phyloP scores from a whole-genome alignment of 1,140 invertebrate species.

The Oryzaephilus surinamensis region DNA sequence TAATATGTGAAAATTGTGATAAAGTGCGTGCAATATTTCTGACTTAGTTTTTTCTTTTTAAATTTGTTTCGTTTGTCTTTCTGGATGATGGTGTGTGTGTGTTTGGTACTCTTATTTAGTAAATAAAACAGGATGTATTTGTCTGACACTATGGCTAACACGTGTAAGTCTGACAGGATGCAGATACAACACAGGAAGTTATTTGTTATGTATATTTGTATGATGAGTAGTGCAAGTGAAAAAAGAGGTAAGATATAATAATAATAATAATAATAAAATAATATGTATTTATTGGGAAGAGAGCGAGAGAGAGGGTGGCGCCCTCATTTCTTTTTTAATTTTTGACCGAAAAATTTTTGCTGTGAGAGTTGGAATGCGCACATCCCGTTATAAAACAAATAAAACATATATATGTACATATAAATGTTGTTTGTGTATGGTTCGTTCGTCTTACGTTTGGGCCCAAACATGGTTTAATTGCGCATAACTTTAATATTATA shows the following conservation, averaged over 20 bases:
- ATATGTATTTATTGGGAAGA: no score
- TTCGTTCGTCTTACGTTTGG: conserved; percentile 6
- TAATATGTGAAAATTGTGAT: no score
- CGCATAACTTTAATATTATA: conserved; percentile 15
- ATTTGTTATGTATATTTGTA: conserved; percentile 8
- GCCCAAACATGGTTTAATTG: conserved; percentile 16
- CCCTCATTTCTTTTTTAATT: no score
- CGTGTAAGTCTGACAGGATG: conserved; percentile 20
- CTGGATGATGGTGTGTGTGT: conserved; percentile 6
- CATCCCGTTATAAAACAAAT: conserved; percentile 22
- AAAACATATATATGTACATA: conserved; percentile 20
- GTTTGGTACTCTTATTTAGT: neutral
- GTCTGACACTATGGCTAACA: conserved; percentile 14
- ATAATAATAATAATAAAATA: no score
- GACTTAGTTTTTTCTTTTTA: no score
- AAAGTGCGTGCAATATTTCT: no score
- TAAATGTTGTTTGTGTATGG: no score
- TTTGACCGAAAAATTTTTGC: no score
- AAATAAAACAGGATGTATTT: conserved; percentile 19
- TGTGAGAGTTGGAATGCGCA: conserved; percentile 17
- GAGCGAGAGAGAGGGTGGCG: no score
- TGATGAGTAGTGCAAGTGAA: no score
- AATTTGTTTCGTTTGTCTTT: no score
- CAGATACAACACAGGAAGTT: conserved; percentile 12
- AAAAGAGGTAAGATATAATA: conserved; percentile 20